Percentiles rank a stretch among this genome's conserved stretches.
phyloP scores from a whole-genome alignment of 2,888 invertebrate genomes.

The Cephus rjabovi region DNA sequence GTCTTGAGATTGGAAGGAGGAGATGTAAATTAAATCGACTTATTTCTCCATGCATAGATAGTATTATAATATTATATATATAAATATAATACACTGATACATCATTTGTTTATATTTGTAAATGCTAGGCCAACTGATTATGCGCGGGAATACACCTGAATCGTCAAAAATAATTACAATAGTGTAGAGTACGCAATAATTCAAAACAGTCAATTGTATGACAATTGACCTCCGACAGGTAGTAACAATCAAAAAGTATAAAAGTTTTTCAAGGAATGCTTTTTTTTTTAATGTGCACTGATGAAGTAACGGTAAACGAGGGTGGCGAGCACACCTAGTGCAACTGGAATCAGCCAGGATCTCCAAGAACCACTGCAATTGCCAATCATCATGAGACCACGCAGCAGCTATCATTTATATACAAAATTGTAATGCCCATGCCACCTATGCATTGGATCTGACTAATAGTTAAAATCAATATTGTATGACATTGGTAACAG shows the following conservation, averaged over 20 bases:
- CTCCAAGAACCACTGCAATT: slow-evolving; percentile 67
- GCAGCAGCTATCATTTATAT: slow-evolving; percentile 50
- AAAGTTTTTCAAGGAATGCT: slow-evolving; percentile 23
- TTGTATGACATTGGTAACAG: neutral
- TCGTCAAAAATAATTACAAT: slow-evolving; percentile 29
- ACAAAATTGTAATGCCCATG: neutral
- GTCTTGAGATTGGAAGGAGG: neutral
- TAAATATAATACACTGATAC: slow-evolving; percentile 2
- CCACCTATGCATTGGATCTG: neutral
- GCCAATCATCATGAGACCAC: slow-evolving; percentile 58
- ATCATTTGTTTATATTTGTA: slow-evolving; percentile 23
- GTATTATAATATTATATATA: slow-evolving; percentile 8
- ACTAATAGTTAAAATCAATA: neutral
- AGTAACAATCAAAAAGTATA: slow-evolving; percentile 25
- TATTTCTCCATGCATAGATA: slow-evolving; percentile 6
- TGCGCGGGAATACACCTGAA: slow-evolving; percentile 17
- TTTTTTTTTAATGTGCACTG: slow-evolving; percentile 49
- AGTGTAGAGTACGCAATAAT: slow-evolving; percentile 30
- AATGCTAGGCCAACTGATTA: slow-evolving; percentile 32
- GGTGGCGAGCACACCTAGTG: slow-evolving; percentile 66
- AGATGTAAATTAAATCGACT: neutral
- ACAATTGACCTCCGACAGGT: slow-evolving; percentile 29
- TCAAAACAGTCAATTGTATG: slow-evolving; percentile 29
- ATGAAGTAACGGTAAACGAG: slow-evolving; percentile 67
- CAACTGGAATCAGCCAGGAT: slow-evolving; percentile 68